A percentile compares a stretch with the other conserved stretches of the same genome.
phyloP scores from a whole-genome alignment of 2,888 invertebrate species.

The Desoria tigrina region DNA sequence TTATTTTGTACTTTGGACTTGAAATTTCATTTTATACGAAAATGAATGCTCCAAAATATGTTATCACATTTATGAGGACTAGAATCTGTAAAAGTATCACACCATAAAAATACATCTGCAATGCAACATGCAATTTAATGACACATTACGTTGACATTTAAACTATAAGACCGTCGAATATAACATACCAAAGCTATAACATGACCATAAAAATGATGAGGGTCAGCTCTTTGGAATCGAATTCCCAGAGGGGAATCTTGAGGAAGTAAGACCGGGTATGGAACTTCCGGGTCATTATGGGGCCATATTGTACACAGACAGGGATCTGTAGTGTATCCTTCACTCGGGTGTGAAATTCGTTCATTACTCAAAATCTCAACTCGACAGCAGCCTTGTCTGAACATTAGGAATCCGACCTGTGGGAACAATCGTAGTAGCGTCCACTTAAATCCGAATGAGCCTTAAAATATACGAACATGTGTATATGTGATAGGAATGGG shows the following conservation, averaged over 20 bases:
- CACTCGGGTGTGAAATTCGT: background rate
- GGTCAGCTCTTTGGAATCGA: background rate
- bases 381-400: conserved; percentile 14
- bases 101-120: conserved; percentile 7
- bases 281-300: background rate
- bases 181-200: conserved; percentile 11
- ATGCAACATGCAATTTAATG: too few relatives aligned
- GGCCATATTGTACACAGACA: conserved; percentile 9
- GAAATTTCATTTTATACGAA: background rate
- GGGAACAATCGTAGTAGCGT: too few relatives aligned
- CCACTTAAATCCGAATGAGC: too few relatives aligned
- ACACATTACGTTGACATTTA: too few relatives aligned
- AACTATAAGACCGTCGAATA: too few relatives aligned
- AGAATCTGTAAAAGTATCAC: conserved; percentile 2
- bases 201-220: conserved; percentile 3
- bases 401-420: conserved; percentile 11
- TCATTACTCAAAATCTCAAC: conserved; percentile 4
- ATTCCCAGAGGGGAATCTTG: conserved; percentile 2
- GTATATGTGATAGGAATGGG: too few relatives aligned
- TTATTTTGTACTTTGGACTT: too few relatives aligned
- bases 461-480: too few relatives aligned
- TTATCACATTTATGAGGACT: background rate
- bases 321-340: conserved; percentile 3
- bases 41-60: conserved; percentile 5
- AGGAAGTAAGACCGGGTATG: background rate